phyloP scores from a whole-genome alignment of 2,888 invertebrate species.

The Callyntrura sp. region DNA sequence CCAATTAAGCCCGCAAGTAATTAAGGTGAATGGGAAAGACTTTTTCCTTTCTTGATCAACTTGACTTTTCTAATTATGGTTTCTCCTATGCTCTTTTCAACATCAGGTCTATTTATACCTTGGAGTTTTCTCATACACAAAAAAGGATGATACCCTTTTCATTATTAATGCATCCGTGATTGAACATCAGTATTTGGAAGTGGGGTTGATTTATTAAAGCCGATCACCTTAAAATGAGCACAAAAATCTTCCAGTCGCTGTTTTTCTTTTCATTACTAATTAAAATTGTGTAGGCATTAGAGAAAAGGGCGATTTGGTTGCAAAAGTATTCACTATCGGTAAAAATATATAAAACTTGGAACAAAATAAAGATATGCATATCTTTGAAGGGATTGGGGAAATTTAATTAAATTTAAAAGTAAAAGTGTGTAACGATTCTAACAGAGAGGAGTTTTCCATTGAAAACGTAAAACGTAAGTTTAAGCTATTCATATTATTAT shows the following conservation, averaged over 20 bases:
- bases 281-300: neutral
- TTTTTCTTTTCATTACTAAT: constrained; percentile 10
- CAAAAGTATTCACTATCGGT: neutral
- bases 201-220: neutral
- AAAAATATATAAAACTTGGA: neutral
- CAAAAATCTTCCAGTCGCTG: neutral
- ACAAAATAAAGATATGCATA: neutral
- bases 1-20: constrained; percentile 1
- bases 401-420: constrained; percentile 11
- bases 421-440: neutral
- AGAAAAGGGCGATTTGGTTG: neutral
- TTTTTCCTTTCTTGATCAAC: too few relatives aligned
- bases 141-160: too few relatives aligned
- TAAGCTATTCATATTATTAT: too few relatives aligned
- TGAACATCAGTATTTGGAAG: neutral
- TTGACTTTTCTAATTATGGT: too few relatives aligned
- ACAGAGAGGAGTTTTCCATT: constrained; percentile 21
- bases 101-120: too few relatives aligned
- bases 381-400: neutral
- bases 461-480: neutral
- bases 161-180: neutral
- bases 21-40: neutral
- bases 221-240: neutral
- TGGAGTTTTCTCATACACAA: too few relatives aligned
- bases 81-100: too few relatives aligned